phyloP scores from a whole-genome alignment of 2,797 vertebrate genomes.

The Pseudochirops corinnae region DNA sequence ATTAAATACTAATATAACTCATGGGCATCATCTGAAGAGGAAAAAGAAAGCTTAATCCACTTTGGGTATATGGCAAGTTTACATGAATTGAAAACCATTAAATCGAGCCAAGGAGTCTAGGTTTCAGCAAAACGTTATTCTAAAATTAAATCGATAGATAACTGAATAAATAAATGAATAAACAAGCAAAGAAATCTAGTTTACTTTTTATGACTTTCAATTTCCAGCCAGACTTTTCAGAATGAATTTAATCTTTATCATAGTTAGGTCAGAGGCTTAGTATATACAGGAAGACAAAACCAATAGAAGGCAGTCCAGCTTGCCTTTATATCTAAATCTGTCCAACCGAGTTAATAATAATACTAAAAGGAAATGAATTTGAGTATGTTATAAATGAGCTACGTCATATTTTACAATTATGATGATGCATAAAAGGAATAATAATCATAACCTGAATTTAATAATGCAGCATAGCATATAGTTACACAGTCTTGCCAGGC shows the following conservation, averaged over 20 bases:
- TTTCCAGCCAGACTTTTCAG: conserved; percentile 41
- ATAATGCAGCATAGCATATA: background rate
- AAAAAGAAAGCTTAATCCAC: conserved; percentile 42
- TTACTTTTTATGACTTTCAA: background rate
- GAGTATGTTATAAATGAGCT: conserved; percentile 1
- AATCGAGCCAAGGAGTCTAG: conserved; percentile 35
- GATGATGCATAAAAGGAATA: conserved; percentile 19
- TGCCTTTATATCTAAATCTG: conserved; percentile 52
- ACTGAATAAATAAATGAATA: background rate
- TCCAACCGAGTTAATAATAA: conserved; percentile 55
- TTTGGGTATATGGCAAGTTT: conserved; percentile 5
- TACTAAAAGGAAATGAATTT: conserved; percentile 61
- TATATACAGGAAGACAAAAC: background rate
- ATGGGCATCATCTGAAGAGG: conserved; percentile 62
- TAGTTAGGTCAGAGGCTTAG: conserved; percentile 3
- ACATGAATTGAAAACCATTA: conserved; percentile 54
- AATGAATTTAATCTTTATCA: conserved; percentile 12
- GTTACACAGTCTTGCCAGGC: background rate
- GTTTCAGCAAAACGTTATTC: conserved; percentile 55
- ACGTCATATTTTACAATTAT: conserved; percentile 49
- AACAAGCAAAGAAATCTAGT: background rate
- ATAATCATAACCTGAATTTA: conserved; percentile 19
- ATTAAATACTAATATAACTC: conserved; percentile 31
- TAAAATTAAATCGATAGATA: background rate
- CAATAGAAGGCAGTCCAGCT: conserved; percentile 17